Conservation (phyloP, 2,888 invertebrate genomes). For the Meliscaeva auricollis region DNA sequence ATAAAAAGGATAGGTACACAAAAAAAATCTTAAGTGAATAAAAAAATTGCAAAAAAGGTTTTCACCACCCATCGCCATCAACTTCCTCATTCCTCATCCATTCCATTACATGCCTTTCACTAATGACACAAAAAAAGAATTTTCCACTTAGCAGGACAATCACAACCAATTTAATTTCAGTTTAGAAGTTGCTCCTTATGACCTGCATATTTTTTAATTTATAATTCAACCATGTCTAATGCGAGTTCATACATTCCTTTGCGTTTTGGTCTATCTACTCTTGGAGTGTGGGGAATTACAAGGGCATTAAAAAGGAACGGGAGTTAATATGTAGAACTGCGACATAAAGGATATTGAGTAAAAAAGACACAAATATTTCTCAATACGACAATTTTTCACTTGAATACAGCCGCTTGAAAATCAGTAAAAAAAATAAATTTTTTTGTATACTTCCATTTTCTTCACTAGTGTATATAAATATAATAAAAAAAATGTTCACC, state of each 20-base stretch:
- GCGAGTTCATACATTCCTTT: conserved; percentile 48
- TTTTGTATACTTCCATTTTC: too few species aligned
- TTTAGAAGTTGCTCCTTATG: conserved; percentile 74
- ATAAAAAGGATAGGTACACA: conserved; percentile 10
- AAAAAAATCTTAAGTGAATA: conserved; percentile 68
- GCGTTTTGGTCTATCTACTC: background rate
- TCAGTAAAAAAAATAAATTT: too few species aligned
- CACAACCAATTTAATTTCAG: conserved; percentile 73
- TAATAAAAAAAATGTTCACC: too few species aligned
- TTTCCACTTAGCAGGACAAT: conserved; percentile 73
- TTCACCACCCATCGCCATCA: too few species aligned
- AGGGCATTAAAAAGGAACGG: conserved; percentile 51
- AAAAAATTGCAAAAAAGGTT: conserved; percentile 70
- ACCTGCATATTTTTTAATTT: conserved; percentile 72
- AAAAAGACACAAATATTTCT: too few species aligned
- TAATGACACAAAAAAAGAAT: conserved; percentile 38
- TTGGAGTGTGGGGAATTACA: conserved; percentile 2
- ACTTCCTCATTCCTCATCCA: too few species aligned
- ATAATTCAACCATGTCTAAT: conserved; percentile 71
- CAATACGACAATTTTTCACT: too few species aligned
- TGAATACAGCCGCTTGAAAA: too few species aligned
- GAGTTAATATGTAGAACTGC: conserved; percentile 44
- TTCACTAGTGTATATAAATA: too few species aligned
- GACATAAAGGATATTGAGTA: background rate
- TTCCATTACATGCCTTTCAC: conserved; percentile 46